Evolutionary conservation across 2,113 vertebrate genomes (phyloP).

Genomic region (Carlito syrichta): DNA sequence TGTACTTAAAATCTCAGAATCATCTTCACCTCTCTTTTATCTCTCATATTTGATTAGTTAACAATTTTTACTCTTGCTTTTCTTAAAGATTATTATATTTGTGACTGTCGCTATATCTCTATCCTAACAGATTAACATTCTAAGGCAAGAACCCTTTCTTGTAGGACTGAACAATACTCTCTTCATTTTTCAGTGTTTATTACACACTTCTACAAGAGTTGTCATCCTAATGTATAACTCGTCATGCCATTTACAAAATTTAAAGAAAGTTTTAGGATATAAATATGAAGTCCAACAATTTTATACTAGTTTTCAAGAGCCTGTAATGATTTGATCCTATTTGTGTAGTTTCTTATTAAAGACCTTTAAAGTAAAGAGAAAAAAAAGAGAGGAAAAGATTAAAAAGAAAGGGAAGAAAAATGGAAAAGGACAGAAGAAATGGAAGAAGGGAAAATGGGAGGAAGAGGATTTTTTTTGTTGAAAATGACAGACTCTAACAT

Average conservation of each 20-base stretch:
- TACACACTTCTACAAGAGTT: not conserved
- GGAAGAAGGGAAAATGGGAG: not conserved
- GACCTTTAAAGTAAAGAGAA: not conserved
- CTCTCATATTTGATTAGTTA: not conserved
- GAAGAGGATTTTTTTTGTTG: not conserved
- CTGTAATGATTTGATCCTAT: not conserved
- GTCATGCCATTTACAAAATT: not conserved
- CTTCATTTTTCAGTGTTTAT: not conserved
- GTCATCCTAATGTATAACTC: not conserved
- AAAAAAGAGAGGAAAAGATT: not conserved
- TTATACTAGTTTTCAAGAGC: slow-evolving; percentile 17
- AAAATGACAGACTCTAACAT: not conserved
- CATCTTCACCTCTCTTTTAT: not conserved
- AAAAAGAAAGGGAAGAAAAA: not conserved
- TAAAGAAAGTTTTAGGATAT: not conserved
- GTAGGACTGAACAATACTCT: not conserved
- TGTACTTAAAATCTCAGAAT: not conserved
- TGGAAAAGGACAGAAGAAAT: not conserved
- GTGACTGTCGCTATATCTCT: not conserved
- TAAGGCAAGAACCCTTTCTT: not conserved
- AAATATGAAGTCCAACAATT: not conserved
- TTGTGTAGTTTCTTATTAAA: not conserved
- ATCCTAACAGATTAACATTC: not conserved
- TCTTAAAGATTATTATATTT: not conserved
- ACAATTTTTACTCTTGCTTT: not conserved